Percentiles rank a stretch among this genome's conserved stretches.
Evolutionary conservation across 2,113 vertebrate species (phyloP).

Genomic region (Stegastes partitus): DNA sequence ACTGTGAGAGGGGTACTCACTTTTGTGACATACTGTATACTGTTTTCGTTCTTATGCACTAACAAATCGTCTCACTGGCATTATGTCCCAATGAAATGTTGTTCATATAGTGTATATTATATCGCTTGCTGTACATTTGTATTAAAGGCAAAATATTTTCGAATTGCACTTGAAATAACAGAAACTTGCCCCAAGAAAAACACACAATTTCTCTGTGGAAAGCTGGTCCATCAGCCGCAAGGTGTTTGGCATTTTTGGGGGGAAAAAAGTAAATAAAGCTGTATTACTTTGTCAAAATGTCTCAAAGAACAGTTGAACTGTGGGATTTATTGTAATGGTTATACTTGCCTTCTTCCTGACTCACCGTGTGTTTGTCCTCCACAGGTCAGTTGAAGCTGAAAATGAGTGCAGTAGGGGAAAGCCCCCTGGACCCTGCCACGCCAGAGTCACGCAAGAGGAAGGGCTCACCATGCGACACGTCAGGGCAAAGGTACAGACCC

Average conservation of each 20-base stretch:
- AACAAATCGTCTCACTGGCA: background rate
- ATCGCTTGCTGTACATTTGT: too few relatives aligned
- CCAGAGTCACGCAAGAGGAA: conserved; percentile 94
- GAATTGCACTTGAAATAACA: background rate
- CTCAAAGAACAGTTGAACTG: background rate
- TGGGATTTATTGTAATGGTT: background rate
- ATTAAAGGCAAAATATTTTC: too few relatives aligned
- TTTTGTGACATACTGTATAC: too few relatives aligned
- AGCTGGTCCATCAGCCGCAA: too few relatives aligned
- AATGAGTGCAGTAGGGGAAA: conserved; percentile 96
- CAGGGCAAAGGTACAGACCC: conserved; percentile 89
- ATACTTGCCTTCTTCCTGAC: background rate
- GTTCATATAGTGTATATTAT: too few relatives aligned
- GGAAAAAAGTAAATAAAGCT: too few relatives aligned
- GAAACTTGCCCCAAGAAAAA: too few relatives aligned
- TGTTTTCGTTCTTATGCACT: background rate
- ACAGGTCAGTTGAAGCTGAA: conserved; percentile 90
- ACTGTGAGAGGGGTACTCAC: too few relatives aligned
- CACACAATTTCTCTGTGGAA: too few relatives aligned
- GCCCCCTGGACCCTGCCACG: conserved; percentile 89
- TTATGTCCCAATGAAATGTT: too few relatives aligned
- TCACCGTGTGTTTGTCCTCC: background rate
- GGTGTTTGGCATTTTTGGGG: too few relatives aligned
- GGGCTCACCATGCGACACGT: conserved; percentile 92
- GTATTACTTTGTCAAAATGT: background rate